Evolutionary conservation across 2,888 invertebrate genomes (phyloP).

Genomic region (Leuctra nigra): DNA sequence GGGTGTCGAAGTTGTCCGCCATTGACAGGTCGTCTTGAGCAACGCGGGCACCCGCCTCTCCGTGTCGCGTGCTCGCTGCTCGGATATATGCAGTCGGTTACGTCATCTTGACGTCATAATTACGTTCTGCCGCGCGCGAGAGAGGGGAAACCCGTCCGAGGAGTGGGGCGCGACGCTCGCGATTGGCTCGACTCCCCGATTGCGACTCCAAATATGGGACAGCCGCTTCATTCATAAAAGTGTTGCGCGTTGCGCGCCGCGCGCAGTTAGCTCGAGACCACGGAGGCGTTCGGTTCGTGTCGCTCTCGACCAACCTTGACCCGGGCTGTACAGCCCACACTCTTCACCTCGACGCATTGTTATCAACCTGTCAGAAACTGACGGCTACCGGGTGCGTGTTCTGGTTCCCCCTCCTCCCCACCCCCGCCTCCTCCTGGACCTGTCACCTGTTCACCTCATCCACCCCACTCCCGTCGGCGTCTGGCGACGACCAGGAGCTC

Average conservation of each 20-base stretch:
- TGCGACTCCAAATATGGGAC: slow-evolving; percentile 67
- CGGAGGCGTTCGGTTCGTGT: slow-evolving; percentile 30
- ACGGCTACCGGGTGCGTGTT: slow-evolving; percentile 31
- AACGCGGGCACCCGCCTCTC: background rate
- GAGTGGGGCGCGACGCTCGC: slow-evolving; percentile 36
- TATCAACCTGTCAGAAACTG: slow-evolving; percentile 24
- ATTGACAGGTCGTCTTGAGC: too few relatives aligned
- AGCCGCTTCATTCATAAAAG: slow-evolving; percentile 76
- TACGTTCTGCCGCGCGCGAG: slow-evolving; percentile 23
- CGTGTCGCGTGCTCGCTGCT: background rate
- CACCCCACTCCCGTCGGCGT: slow-evolving; percentile 14
- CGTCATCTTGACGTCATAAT: slow-evolving; percentile 31
- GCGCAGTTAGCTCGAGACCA: slow-evolving; percentile 38
- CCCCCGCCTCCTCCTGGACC: slow-evolving; percentile 29
- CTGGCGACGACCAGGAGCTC: background rate
- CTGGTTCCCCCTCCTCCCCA: slow-evolving; percentile 28
- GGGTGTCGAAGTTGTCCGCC: background rate
- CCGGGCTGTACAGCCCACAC: background rate
- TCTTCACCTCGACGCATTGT: background rate
- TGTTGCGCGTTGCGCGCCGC: slow-evolving; percentile 60
- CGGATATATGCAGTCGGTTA: slow-evolving; percentile 30
- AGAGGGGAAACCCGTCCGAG: slow-evolving; percentile 24
- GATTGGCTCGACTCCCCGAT: slow-evolving; percentile 48
- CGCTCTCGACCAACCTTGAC: slow-evolving; percentile 9
- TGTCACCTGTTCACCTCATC: slow-evolving; percentile 27